phyloP scores from a whole-genome alignment of 2,113 vertebrate species.

The Nibea coibor region DNA sequence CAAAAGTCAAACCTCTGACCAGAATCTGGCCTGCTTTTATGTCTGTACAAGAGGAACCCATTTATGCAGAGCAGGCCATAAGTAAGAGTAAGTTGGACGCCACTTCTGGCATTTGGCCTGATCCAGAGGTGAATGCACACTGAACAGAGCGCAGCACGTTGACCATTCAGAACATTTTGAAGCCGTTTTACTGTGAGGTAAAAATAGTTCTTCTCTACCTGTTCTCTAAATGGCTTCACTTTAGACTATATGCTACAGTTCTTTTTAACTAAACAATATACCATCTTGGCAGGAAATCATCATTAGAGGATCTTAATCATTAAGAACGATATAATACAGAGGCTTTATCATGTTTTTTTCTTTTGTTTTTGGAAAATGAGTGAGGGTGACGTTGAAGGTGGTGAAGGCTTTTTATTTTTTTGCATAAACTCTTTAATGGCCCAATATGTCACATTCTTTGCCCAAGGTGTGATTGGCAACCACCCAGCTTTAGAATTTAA shows the following conservation, averaged over 20 bases:
- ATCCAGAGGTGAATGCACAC: conserved; percentile 14
- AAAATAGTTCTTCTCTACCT: neutral
- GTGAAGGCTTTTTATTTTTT: neutral
- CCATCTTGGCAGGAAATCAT: neutral
- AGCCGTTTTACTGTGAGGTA: neutral
- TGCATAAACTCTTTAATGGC: neutral
- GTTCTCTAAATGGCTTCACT: neutral
- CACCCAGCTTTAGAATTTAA: neutral
- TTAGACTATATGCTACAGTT: neutral
- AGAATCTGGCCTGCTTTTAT: neutral
- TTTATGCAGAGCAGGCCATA: conserved; percentile 11
- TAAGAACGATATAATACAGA: neutral
- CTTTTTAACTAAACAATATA: conserved; percentile 2
- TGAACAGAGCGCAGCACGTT: neutral
- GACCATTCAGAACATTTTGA: neutral
- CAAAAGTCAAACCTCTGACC: neutral
- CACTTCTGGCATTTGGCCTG: conserved; percentile 4
- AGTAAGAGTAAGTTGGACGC: neutral
- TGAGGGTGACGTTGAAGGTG: too few relatives aligned
- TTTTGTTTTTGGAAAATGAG: neutral
- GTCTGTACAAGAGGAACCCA: conserved; percentile 10
- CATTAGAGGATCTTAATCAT: neutral
- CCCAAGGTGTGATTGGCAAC: neutral
- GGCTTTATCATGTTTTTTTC: neutral
- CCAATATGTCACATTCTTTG: too few relatives aligned